A percentile compares a stretch with the other conserved stretches of the same genome.
These are phyloP conservation scores for Thysanoteuthis rhombus DNA, from an alignment of 2,888 invertebrate species.

Conservation along the genomic window DNA sequence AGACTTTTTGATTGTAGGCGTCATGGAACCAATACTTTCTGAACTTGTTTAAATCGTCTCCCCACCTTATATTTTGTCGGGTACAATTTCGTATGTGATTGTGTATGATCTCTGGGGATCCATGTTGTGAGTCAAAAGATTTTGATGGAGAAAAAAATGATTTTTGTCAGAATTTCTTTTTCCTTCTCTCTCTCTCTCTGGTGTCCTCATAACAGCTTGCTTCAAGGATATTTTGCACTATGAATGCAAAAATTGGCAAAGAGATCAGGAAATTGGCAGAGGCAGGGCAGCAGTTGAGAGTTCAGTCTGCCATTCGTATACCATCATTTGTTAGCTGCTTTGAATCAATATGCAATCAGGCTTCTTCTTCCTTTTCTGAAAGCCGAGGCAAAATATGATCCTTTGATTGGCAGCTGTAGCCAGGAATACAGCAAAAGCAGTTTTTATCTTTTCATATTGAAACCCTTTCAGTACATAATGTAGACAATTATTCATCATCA, in stretches of 20 bases:
- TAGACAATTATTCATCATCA: neutral
- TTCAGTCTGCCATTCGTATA: neutral
- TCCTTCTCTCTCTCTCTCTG: no score
- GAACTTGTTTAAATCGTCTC: no score
- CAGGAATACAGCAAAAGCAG: neutral
- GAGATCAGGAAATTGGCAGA: neutral
- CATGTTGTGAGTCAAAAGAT: no score
- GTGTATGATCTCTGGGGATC: no score
- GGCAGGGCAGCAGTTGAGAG: neutral
- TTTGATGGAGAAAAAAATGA: no score
- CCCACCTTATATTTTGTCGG: no score
- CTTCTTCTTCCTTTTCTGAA: neutral
- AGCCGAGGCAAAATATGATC: neutral
- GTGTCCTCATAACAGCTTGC: no score
- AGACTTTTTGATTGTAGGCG: no score
- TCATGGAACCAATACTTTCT: no score
- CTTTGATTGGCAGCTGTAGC: neutral
- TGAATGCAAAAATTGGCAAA: neutral
- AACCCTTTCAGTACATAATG: neutral
- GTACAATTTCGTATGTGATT: no score
- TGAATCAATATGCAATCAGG: neutral
- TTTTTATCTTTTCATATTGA: neutral
- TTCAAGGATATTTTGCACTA: no score
- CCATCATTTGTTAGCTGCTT: neutral
- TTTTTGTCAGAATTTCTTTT: no score